Evolutionary conservation across 2,113 vertebrate species (phyloP).

Genomic region (Triplophysa siluroides): DNA sequence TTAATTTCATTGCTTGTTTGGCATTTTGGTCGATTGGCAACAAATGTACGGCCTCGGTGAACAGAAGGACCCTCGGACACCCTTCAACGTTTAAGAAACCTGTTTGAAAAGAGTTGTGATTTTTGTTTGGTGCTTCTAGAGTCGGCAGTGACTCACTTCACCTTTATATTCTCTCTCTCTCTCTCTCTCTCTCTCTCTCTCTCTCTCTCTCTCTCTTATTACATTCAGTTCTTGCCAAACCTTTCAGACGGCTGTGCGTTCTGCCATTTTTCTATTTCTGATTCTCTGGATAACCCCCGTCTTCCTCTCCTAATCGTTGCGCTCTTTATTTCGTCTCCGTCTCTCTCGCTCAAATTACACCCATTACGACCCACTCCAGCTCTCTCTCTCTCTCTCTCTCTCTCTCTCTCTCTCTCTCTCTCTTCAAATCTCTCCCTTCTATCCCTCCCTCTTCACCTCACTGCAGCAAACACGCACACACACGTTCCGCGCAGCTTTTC

Average conservation of each 20-base stretch:
- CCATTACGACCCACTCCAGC: constrained; percentile 36
- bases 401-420: constrained; percentile 28
- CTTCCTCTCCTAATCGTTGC: constrained; percentile 35
- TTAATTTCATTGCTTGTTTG: too few relatives aligned
- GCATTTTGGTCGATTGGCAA: too few relatives aligned
- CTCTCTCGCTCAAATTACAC: constrained; percentile 38
- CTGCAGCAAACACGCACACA: constrained; percentile 29
- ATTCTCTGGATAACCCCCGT: not conserved
- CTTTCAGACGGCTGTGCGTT: constrained; percentile 8
- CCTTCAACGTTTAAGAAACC: not conserved
- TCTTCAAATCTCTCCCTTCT: constrained; percentile 1
- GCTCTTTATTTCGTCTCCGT: constrained; percentile 24
- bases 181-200: constrained; percentile 9
- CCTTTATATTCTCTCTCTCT: not conserved
- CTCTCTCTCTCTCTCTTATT: not conserved
- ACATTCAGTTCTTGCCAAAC: not conserved
- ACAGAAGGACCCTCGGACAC: too few relatives aligned
- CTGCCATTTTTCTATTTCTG: not conserved
- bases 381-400: constrained; percentile 17
- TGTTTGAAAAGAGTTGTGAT: not conserved
- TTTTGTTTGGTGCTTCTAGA: not conserved
- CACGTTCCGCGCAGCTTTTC: constrained; percentile 6
- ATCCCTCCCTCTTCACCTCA: constrained; percentile 34
- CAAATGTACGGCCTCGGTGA: too few relatives aligned
- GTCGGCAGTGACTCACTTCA: not conserved